Evolutionary conservation across 37 sponge, comb jelly and placozoan genomes (phyloP), one percentile per base, ranked within the genome.

Genomic region (Cliona cf. orientalis): DNA sequence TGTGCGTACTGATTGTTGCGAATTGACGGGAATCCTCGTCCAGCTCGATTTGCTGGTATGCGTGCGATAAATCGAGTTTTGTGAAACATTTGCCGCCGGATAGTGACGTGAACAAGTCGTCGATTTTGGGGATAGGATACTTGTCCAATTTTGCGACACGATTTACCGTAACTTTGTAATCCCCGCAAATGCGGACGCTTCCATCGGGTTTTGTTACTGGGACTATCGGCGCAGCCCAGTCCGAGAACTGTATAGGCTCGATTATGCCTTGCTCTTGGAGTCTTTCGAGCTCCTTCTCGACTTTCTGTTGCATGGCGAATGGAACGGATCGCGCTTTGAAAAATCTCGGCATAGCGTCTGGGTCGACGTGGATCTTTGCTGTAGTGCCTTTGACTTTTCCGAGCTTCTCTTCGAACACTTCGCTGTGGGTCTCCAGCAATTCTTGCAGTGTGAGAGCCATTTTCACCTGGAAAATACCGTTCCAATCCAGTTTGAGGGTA

Each of bases 141-240:
- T 32, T 40, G 43, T 26, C 41, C 32, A 79, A 57, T 34, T 79
- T 64, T 11, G 76, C 17, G 26, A 37, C 49, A 3, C 35, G 66
- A 45, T 86, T 79, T 40, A 86, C 45, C 34, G 87, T 86, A 4
- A 45, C 34, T 22, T 67, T 68, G 35, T 86, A 79, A 64, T 86
- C 87, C 17, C 87, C 80, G 55, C 87, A 86, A 55, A 86, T 77
- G n/a, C 80, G 53, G n/a, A 86, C 71, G 37, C 59, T 78, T 53
- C 76, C 55, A 67, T 79, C 80, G 12, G 62, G 32, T 74, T 79
- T 79, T 67, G 41, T 17, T 76, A 87, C 75, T 65, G 81, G 75
- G 32, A 87, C 81, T 22, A 79, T 53, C 2, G 87, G 87, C 29
- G 80, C 64, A 1, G 75, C 87, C 61, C 85, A 90, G 31, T 75